phyloP scores from a whole-genome alignment of 2,113 vertebrate genomes.

The Clarias gariepinus region DNA sequence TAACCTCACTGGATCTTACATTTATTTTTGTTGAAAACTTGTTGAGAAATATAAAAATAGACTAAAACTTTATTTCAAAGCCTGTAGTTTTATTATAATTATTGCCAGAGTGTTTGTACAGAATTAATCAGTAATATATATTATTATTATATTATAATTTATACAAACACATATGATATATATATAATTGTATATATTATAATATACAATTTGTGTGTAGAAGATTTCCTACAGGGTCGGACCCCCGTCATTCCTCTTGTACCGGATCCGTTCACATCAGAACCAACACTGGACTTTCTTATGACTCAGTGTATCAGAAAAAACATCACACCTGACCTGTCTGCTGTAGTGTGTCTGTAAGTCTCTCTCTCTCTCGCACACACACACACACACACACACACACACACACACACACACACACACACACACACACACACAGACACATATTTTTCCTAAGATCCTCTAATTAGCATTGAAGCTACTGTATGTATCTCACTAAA shows the following conservation, averaged over 20 bases:
- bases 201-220: constrained; percentile 58
- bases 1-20: background rate
- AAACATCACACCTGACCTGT: constrained; percentile 56
- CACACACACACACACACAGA: too few species aligned
- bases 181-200: background rate
- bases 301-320: constrained; percentile 65
- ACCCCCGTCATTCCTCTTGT: constrained; percentile 73
- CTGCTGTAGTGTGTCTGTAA: constrained; percentile 77
- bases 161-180: too few species aligned
- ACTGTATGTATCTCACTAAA: background rate
- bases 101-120: background rate
- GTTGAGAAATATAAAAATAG: background rate
- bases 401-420: constrained; percentile 24
- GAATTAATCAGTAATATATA: background rate
- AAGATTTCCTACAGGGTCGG: constrained; percentile 67
- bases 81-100: background rate
- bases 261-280: constrained; percentile 66
- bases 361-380: constrained; percentile 51
- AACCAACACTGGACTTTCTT: constrained; percentile 67
- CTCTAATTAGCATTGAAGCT: background rate
- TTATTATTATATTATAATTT: too few species aligned
- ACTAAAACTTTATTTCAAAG: background rate
- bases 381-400: constrained; percentile 40
- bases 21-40: background rate
- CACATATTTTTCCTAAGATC: background rate